Evolutionary conservation across 2,888 invertebrate species (phyloP).

Genomic region (Thymelicus sylvestris): DNA sequence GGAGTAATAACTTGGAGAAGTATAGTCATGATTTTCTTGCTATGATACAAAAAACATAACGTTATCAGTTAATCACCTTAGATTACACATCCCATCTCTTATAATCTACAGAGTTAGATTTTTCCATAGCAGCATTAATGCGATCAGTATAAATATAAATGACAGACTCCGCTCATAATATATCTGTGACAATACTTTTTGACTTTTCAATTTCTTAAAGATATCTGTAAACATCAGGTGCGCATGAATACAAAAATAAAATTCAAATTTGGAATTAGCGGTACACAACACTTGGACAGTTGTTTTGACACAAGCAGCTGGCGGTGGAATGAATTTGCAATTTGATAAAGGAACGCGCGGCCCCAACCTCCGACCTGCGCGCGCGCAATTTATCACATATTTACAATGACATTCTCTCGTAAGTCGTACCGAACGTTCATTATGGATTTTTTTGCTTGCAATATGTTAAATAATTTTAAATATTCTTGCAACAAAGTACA

Average conservation of each 20-base stretch:
- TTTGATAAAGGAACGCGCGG: slow-evolving; percentile 55
- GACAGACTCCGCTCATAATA: not conserved
- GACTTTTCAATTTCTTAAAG: slow-evolving; percentile 2
- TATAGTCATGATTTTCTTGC: no score
- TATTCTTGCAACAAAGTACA: no score
- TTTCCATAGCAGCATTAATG: not conserved
- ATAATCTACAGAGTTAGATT: no score
- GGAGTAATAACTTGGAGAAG: no score
- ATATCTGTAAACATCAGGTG: slow-evolving; percentile 3
- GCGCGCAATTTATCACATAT: slow-evolving; percentile 42
- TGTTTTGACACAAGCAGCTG: slow-evolving; percentile 56
- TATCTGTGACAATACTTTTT: slow-evolving; percentile 13
- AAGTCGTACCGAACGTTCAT: no score
- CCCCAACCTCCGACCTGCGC: slow-evolving; percentile 58
- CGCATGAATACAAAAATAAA: slow-evolving; percentile 41
- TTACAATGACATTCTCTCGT: slow-evolving; percentile 18
- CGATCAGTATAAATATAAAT: not conserved
- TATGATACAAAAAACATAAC: no score
- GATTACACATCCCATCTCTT: no score
- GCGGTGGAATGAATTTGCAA: slow-evolving; percentile 56
- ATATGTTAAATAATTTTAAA: no score
- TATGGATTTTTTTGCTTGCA: no score
- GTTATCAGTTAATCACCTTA: no score
- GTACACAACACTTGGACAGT: slow-evolving; percentile 45
- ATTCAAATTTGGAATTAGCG: slow-evolving; percentile 44